These are phyloP conservation scores for Notocelia uddmanniana DNA, from an alignment of 2,888 invertebrate species.

Conservation along the genomic window DNA sequence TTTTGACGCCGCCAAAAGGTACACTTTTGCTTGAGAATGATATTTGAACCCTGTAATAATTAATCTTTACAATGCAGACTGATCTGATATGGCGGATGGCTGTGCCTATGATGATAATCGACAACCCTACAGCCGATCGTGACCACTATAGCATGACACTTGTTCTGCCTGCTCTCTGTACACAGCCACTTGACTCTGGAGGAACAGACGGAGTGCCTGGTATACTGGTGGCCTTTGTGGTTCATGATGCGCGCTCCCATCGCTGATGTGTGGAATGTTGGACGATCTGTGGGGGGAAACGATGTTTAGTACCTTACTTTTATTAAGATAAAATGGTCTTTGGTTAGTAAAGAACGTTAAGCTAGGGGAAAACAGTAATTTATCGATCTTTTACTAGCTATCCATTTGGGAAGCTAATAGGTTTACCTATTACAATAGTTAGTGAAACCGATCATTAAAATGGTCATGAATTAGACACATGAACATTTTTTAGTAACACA, in stretches of 20 bases:
- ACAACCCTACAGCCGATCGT: constrained; percentile 76
- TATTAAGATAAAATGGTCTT: too few relatives aligned
- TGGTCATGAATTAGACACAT: too few relatives aligned
- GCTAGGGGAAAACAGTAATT: too few relatives aligned
- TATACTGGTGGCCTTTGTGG: constrained; percentile 75
- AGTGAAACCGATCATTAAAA: too few relatives aligned
- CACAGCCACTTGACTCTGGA: constrained; percentile 78
- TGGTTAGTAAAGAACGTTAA: too few relatives aligned
- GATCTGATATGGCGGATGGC: constrained; percentile 66
- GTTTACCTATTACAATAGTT: too few relatives aligned
- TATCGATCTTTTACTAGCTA: too few relatives aligned
- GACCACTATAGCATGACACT: constrained; percentile 76
- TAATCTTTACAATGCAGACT: constrained; percentile 31
- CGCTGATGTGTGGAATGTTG: constrained; percentile 73
- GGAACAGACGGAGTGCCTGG: constrained; percentile 78
- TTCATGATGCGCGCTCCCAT: constrained; percentile 77
- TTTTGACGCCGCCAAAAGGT: too few relatives aligned
- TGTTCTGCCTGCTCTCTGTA: constrained; percentile 68
- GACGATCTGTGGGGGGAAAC: constrained; percentile 62
- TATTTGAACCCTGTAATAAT: constrained; percentile 3
- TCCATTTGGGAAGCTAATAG: too few relatives aligned
- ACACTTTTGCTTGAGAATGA: too few relatives aligned
- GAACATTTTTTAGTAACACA: neutral
- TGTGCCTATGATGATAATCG: constrained; percentile 73
- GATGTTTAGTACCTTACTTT: neutral